Evolutionary conservation across 1,140 invertebrate species (phyloP).

Genomic region (Diorhabda carinulata): DNA sequence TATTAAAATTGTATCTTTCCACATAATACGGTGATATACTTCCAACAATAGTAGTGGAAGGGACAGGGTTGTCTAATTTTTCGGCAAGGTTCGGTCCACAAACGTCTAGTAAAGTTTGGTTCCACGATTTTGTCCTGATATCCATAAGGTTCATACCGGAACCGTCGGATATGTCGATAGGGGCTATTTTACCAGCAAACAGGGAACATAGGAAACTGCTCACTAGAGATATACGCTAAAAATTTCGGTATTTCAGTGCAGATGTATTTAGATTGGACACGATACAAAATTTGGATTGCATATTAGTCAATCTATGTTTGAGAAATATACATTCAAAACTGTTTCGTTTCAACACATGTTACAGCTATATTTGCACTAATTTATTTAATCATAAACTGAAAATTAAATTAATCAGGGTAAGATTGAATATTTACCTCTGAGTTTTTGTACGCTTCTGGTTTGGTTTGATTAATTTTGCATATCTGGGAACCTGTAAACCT

Average conservation of each 20-base stretch:
- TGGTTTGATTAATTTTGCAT: constrained; percentile 75
- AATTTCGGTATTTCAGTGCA: constrained; percentile 26
- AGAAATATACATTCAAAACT: too few species aligned
- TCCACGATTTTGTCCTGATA: constrained; percentile 77
- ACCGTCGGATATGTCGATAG: constrained; percentile 88
- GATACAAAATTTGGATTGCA: too few species aligned
- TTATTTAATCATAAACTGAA: too few species aligned
- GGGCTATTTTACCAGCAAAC: constrained; percentile 84
- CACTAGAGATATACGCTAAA: constrained; percentile 83
- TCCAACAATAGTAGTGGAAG: constrained; percentile 67
- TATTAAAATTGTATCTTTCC: constrained; percentile 76
- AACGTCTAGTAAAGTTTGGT: constrained; percentile 66
- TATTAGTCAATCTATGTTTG: background rate
- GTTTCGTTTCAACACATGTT: too few species aligned
- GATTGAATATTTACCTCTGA: constrained; percentile 3
- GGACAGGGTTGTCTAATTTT: constrained; percentile 70
- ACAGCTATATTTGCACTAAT: too few species aligned
- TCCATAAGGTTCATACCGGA: constrained; percentile 97
- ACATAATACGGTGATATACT: constrained; percentile 74
- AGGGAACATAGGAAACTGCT: constrained; percentile 89
- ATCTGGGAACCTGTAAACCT: constrained; percentile 94
- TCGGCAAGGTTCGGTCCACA: constrained; percentile 65
- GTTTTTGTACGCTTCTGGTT: constrained; percentile 67
- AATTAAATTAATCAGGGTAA: too few species aligned
- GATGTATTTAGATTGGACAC: too few species aligned